Base-by-base conservation (phyloP, 2,888 invertebrate species). In the Drosophila limbata region DNA sequence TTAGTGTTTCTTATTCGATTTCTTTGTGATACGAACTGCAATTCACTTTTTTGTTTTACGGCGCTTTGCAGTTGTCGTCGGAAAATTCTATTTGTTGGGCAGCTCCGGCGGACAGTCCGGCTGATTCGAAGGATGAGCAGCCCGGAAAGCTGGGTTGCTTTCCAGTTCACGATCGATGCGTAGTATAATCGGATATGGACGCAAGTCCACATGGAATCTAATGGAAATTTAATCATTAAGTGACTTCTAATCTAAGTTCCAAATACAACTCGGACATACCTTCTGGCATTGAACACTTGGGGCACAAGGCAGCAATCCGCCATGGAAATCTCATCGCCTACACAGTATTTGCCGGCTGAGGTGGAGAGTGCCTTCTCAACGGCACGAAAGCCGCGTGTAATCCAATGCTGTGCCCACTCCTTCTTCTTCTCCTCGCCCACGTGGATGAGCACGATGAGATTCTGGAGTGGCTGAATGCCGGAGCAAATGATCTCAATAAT, bases 401-500 rank as follows among this genome's bases (percentile, higher is more conserved):
- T 98, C 97, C 97, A 98, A 92, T 97, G 96, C 86, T 97, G 96
- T 0, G 97, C 97, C 98, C 98, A 99, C 91, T 97, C 97, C 87
- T 96, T 96, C 91, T 97, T 96, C 92, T 97, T 96, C 86, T 97
- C 97, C 91, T 97, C 97, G 2, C 97, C 97, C 19, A 97, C 97
- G 83, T 96, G 95, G 84, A 97, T 96, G 11, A 98, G 93, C 4
- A 98, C 97, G 74, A 95, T 95, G 45, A 98, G 93, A 93, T 99
- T 99, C 93, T 99, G 99, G 40, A 99, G 93, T 0, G 99, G 99
- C 92, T 99, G 99, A 84, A 99, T 98, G 44, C 98, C 98, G 21
- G 98, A 96, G 21, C 96, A 96, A 89, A 99, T 98, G 4, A 96
- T 95, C 93, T 98, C 98, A 91, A 97, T 97, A 75, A 99, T 96